A percentile compares a stretch with the other conserved stretches of the same genome.
These are phyloP conservation scores for Antigone vipio DNA, from an alignment of 2,113 vertebrate genomes.

Conservation along the genomic window DNA sequence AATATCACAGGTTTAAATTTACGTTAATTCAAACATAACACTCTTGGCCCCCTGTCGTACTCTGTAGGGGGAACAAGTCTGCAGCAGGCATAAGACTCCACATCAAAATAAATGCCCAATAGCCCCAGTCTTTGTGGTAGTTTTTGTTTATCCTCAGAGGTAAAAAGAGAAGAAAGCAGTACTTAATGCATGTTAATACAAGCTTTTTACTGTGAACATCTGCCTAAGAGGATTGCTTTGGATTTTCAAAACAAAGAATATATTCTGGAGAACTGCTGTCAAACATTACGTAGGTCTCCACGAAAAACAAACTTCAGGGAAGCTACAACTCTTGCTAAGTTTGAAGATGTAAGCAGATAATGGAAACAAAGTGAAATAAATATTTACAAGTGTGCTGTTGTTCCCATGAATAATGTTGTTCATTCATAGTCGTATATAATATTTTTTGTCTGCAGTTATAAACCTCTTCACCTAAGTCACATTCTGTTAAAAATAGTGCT, in stretches of 20 bases:
- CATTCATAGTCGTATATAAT: neutral
- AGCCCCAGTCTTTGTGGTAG: neutral
- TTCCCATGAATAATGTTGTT: neutral
- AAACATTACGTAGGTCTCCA: neutral
- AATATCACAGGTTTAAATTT: neutral
- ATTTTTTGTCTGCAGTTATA: neutral
- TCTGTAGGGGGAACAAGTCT: neutral
- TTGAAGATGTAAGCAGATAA: neutral
- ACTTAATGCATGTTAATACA: conserved; percentile 21
- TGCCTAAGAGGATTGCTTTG: conserved; percentile 65
- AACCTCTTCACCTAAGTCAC: neutral
- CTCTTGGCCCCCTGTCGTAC: neutral
- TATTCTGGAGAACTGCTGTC: conserved; percentile 27
- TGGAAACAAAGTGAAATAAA: neutral
- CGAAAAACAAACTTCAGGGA: neutral
- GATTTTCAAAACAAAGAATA: conserved; percentile 52
- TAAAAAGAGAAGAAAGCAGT: conserved; percentile 26
- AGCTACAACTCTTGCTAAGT: neutral
- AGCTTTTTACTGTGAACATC: conserved; percentile 52
- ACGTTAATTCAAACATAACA: neutral
- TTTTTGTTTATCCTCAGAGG: conserved; percentile 4
- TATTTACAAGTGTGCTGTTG: neutral
- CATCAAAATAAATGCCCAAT: neutral
- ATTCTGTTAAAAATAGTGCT: neutral
- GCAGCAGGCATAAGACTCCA: neutral